Conservation (phyloP, 2,797 vertebrate species). For the Pithecia hirsuta region DNA sequence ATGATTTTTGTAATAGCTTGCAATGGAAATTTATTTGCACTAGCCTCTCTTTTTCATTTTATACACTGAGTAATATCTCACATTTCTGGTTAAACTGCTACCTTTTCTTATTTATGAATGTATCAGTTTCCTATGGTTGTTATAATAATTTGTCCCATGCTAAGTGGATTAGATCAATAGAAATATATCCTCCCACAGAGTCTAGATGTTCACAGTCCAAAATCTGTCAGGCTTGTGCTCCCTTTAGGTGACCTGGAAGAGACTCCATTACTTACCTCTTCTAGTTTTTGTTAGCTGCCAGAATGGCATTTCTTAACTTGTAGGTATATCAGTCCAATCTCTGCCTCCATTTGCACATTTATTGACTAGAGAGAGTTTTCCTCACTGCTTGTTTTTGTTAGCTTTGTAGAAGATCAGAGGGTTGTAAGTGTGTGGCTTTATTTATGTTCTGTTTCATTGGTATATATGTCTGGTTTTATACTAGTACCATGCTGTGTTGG, state of each 20-base stretch:
- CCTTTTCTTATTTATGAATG: background rate
- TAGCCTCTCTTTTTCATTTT: background rate
- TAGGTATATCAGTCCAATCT: background rate
- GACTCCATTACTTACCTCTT: background rate
- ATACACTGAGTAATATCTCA: background rate
- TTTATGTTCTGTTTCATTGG: no score
- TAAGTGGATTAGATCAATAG: background rate
- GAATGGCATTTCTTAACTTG: background rate
- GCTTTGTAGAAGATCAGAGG: no score
- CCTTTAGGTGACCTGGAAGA: background rate
- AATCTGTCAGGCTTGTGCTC: accelerated
- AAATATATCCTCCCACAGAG: background rate
- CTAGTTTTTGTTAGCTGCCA: background rate
- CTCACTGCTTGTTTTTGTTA: no score
- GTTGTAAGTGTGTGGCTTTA: no score
- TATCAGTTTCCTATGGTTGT: background rate
- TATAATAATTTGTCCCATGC: background rate
- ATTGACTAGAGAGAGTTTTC: no score
- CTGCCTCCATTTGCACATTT: background rate
- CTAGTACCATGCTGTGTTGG: no score
- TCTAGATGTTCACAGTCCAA: background rate
- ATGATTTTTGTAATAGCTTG: background rate
- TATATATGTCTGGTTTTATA: no score
- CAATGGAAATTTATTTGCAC: background rate
- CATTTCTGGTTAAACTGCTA: background rate